Evolutionary conservation across 2,797 vertebrate species (phyloP).

Genomic region (Falco naumanni): DNA sequence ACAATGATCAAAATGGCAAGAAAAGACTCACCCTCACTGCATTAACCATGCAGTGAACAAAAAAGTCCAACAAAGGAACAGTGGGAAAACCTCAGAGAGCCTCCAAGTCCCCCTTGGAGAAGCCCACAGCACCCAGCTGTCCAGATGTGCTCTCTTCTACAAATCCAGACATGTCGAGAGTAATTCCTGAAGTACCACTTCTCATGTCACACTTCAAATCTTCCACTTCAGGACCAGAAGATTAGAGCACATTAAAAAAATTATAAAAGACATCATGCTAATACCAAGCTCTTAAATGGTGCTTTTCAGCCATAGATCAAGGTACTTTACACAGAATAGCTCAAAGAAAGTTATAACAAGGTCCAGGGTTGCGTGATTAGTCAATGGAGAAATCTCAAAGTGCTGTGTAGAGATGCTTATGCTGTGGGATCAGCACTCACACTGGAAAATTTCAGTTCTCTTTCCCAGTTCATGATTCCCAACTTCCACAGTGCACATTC

Average conservation of each 20-base stretch:
- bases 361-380: background rate
- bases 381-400: background rate
- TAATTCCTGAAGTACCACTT: background rate
- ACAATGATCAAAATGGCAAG: background rate
- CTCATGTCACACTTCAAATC: background rate
- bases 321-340: background rate
- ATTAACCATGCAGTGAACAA: background rate
- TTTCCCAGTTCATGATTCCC: background rate
- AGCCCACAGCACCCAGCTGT: background rate
- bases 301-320: background rate
- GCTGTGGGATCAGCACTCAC: background rate
- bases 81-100: background rate
- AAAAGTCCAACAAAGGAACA: background rate
- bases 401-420: background rate
- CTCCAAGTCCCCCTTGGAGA: background rate
- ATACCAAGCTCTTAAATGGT: background rate
- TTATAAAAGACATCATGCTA: background rate
- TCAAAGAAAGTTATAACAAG: background rate
- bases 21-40: background rate
- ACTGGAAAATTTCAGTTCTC: background rate
- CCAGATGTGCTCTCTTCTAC: background rate
- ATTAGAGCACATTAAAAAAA: background rate
- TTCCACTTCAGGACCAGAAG: background rate
- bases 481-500: fast-evolving
- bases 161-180: background rate